Conservation (phyloP, 2,888 invertebrate genomes). For the Carcina quercana region DNA sequence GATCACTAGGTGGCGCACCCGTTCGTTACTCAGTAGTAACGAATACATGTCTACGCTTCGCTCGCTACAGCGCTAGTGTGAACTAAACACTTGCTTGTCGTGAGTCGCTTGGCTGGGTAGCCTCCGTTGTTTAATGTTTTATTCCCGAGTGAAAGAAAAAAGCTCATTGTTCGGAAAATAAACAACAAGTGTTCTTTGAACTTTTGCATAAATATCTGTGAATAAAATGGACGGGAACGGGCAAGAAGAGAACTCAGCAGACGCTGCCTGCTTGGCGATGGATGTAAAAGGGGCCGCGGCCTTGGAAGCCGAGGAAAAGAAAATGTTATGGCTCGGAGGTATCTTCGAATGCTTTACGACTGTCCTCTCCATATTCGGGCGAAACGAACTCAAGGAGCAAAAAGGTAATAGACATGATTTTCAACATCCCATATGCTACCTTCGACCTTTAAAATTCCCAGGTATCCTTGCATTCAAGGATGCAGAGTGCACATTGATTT, state of each 20-base stretch:
- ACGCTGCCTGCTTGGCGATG: constrained; percentile 21
- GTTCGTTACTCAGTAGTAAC: too few relatives aligned
- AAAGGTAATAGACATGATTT: constrained; percentile 61
- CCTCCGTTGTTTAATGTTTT: too few relatives aligned
- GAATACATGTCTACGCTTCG: too few relatives aligned
- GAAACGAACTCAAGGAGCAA: constrained; percentile 79
- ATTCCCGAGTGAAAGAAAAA: too few relatives aligned
- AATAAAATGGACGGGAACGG: constrained; percentile 17
- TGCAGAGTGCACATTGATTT: constrained; percentile 4
- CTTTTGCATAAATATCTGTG: too few relatives aligned
- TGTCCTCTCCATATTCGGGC: constrained; percentile 90
- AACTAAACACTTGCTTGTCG: too few relatives aligned
- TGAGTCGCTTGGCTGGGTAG: too few relatives aligned
- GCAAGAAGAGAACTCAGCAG: constrained; percentile 20
- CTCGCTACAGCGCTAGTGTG: too few relatives aligned
- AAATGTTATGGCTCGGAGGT: constrained; percentile 83
- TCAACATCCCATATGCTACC: neutral
- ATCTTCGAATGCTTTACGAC: constrained; percentile 92
- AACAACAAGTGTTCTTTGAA: too few relatives aligned
- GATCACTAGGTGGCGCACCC: too few relatives aligned
- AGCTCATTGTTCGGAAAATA: too few relatives aligned
- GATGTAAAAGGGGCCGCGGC: constrained; percentile 20
- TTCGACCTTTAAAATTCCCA: constrained; percentile 11
- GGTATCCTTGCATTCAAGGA: constrained; percentile 25
- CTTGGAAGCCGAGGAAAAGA: constrained; percentile 53